Conservation (phyloP, 2,888 invertebrate genomes). For the Papilio protenor region DNA sequence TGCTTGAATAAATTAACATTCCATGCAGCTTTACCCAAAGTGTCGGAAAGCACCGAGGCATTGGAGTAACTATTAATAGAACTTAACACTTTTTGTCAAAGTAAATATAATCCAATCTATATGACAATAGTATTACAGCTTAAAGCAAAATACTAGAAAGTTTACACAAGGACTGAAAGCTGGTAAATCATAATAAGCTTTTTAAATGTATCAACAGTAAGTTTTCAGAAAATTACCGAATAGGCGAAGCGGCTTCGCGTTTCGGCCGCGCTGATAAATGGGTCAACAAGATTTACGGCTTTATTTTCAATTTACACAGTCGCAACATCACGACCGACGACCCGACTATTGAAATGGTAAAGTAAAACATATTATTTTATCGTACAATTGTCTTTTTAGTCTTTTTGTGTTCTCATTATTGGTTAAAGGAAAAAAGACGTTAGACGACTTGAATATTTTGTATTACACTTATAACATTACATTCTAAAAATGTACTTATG, state of each 20-base stretch:
- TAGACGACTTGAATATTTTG: neutral
- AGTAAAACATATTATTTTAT: constrained; percentile 11
- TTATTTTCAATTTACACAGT: constrained; percentile 25
- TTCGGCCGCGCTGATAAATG: constrained; percentile 11
- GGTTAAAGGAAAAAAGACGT: neutral
- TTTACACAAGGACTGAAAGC: neutral
- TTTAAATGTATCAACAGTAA: constrained; percentile 5
- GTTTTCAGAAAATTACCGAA: constrained; percentile 13
- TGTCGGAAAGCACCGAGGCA: neutral
- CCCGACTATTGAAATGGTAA: constrained; percentile 2
- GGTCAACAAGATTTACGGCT: constrained; percentile 24
- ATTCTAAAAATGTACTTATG: too few relatives aligned
- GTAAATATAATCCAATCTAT: too few relatives aligned
- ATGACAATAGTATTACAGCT: too few relatives aligned
- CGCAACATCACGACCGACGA: constrained; percentile 10
- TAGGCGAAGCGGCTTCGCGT: neutral
- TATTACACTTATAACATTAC: too few relatives aligned
- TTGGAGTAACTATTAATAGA: too few relatives aligned
- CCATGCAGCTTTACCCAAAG: neutral
- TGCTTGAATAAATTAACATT: constrained; percentile 5
- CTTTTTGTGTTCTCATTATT: neutral
- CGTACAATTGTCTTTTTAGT: neutral
- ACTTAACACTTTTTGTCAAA: too few relatives aligned
- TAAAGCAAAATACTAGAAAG: neutral
- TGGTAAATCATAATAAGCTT: neutral